Evolutionary conservation across 1,140 invertebrate genomes (phyloP), one percentile per base, ranked within the genome.

Genomic region (Euura lappo): DNA sequence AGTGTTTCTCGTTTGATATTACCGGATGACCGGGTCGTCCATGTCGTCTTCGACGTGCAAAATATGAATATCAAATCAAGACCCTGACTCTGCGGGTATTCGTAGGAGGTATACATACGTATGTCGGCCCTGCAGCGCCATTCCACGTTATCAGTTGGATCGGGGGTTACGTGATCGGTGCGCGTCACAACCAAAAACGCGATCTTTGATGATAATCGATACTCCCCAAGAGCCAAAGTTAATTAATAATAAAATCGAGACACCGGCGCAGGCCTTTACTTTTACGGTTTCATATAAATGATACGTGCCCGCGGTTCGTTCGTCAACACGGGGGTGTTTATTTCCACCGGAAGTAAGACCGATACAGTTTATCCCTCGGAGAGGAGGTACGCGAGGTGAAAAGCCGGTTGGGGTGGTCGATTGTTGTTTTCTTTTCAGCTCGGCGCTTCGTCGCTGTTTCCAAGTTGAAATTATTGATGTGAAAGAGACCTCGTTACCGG

Each of bases 1-100:
- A 87, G 74, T 77, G 76, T 79, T 76, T 83, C 84, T 80, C 85
- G 84, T 88, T 88, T 88, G 86, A 88, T 88, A 88, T 88, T 88
- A 86, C 86, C 84, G 66, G 44, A 28, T 28, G 66, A 68, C 66
- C 51, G 51, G 6, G 51, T 60, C 51, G 51, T 60, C 51, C 51
- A 1, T 11, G 51, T 60, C 51, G 51, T 60, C 10, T 60, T 11
- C 5, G 51, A 11, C 8, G 51, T 60, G 51, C 51, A n/a, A 60
- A 60, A 60, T 11, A 60, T 60, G 13, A 60, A n/a, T 60, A 60
- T 60, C 51, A 60, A 60, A 60, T 11, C 51, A 28, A 28, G 28
- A 28, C 28, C 28, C 28, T 28, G 28, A 28, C 28, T 28, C 28
- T 28, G 28, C 28, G 28, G 28, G 28, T 28, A 28, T 28, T 28